These are phyloP conservation scores for Macropodus opercularis DNA, from an alignment of 2,797 vertebrate genomes.

Conservation along the genomic window DNA sequence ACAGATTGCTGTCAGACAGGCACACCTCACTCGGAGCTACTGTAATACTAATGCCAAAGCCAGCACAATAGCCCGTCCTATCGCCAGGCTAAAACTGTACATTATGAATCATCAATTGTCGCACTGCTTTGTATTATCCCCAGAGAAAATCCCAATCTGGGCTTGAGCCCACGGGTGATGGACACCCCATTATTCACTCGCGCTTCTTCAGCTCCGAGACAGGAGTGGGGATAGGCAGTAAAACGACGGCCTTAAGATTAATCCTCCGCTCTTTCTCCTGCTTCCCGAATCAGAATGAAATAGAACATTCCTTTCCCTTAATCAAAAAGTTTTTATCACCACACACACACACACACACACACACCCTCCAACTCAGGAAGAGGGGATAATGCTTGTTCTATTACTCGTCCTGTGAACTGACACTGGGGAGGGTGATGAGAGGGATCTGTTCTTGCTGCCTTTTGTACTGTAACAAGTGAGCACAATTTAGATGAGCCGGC, in stretches of 20 bases:
- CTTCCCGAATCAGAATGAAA: conserved; percentile 81
- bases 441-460: conserved; percentile 68
- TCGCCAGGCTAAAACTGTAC: conserved; percentile 81
- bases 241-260: conserved; percentile 85
- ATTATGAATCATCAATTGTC: conserved; percentile 87
- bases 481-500: conserved; percentile 65
- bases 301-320: conserved; percentile 80
- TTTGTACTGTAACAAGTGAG: conserved; percentile 76
- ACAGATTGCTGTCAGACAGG: conserved; percentile 74
- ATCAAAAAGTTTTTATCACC: conserved; percentile 85
- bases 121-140: conserved; percentile 84
- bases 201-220: conserved; percentile 75
- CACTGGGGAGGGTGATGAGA: conserved; percentile 66
- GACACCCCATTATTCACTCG: conserved; percentile 85
- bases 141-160: conserved; percentile 85
- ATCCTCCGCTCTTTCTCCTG: conserved; percentile 77
- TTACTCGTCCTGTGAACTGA: conserved; percentile 69
- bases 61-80: conserved; percentile 75
- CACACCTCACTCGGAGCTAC: conserved; percentile 63
- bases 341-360: conserved; percentile 2
- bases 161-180: conserved; percentile 81
- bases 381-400: conserved; percentile 71
- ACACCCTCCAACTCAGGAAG: conserved; percentile 61
- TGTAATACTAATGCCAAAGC: conserved; percentile 70
- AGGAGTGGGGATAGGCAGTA: conserved; percentile 80